Evolutionary conservation across 2,888 invertebrate species (phyloP), one percentile per base, ranked within the genome.

Genomic region (Oxystoma pomonae): DNA sequence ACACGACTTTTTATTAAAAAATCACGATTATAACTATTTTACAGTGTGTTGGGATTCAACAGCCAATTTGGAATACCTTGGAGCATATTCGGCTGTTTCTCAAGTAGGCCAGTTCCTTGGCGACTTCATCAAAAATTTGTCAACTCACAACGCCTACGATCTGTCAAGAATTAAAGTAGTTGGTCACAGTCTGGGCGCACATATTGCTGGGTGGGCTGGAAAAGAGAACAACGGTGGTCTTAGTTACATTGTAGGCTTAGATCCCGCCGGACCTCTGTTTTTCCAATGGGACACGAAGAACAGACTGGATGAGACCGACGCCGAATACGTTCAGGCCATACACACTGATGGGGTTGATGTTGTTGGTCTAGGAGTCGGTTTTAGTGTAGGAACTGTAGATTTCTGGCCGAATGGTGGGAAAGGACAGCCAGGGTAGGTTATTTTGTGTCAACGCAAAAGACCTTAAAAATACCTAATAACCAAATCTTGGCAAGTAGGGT

Each of bases 101-200:
- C 51, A 55, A 12, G 63, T 77, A 53, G 76, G 76, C 12, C 17
- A 67, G 53, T 58, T 67, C 21, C 59, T 72, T 1, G 77, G 74
- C 19, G 49, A 68, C 21, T 76, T 73, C 56, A 74, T 77, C 20
- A 67, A 69, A 18, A 18, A 35, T 17, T 62, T 77, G 55, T 68
- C 70, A 49, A 19, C 59, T 1, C 59, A 61, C n/a, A 73, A 69
- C 62, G 22, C 64, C 2, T 55, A 77, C 7, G 19, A 65, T 22
- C 62, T 70, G 5, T 63, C 66, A n/a, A 61, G 61, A 18, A 68
- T 76, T 20, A 63, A 61, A 18, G 16, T 77, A 1, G 68, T 74
- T 49, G 77, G 73, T 3, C 72, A 72, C 58, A 72, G 71, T 59
- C 65, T 79, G 35, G 78, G 77, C 7, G 76, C 77, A 9, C 78